Evolutionary conservation across 2,113 vertebrate genomes (phyloP), one percentile per base, ranked within the genome.

Genomic region (Tragelaphus strepsiceros): DNA sequence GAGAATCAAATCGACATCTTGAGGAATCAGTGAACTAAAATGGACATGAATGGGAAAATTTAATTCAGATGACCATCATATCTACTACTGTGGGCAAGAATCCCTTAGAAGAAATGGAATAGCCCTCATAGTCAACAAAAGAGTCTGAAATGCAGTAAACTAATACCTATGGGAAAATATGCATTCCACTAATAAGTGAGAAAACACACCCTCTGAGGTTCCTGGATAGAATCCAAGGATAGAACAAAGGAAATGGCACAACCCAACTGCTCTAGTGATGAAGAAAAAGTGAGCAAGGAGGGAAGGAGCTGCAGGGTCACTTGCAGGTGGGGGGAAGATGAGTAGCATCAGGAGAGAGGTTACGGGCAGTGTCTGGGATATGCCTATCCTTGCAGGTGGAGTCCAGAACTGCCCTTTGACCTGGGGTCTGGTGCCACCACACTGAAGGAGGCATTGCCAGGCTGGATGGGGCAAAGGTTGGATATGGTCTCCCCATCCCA

Each of bases 371-470:
- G 12, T 43, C 17, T 32, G 35, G 46, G 8, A 16, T 1, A 3
- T 0, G 7, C 11, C 30, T 35, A 0, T 24, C 28, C 6, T 54
- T 22, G 24, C 30, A 16, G 14, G 61, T 2, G 3, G 49, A 53
- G 61, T 81, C 61, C 32, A 32, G 51, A 7, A 16, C 51, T 56
- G 51, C 22, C 59, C 21, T 56, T 16, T 54, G 59, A 14, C 21
- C 1, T 12, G 83, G 62, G 19, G 1, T 16, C 56, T 26, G 3
- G 3, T 24, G 78, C 46, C 24, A 7, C 35, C 26, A 10, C 80
- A 13, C 53, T 53, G 80, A 54, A 10, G 26, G 26, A 43, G 26
- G 6, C n/a, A 32, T n/a, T 26, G 19, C n/a, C 21, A 30, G 15
- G 67, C 46, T 0, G 0, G 53, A 43, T 1, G 7, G 35, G 21